These are phyloP conservation scores for Listronotus bonariensis DNA, from an alignment of 1,140 invertebrate species.

Conservation along the genomic window DNA sequence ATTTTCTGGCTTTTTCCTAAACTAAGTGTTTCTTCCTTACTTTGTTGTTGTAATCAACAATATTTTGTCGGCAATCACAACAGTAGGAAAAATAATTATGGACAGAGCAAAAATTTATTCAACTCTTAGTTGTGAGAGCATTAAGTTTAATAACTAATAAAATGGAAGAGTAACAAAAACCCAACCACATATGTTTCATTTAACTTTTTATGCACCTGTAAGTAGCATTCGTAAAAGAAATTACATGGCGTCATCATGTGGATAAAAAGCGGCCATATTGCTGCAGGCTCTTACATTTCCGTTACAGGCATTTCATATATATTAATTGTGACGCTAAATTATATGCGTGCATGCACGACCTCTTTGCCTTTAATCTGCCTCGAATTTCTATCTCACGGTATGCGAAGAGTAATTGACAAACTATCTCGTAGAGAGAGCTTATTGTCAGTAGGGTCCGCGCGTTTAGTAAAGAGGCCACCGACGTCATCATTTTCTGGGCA, in stretches of 20 bases:
- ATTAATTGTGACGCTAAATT: slow-evolving; percentile 25
- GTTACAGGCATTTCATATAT: slow-evolving; percentile 24
- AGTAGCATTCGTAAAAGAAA: not conserved
- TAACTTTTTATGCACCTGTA: slow-evolving; percentile 3
- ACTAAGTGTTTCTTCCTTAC: too few species aligned
- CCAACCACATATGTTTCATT: not conserved
- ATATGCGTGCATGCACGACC: slow-evolving; percentile 32
- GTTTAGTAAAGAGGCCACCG: too few species aligned
- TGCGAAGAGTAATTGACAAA: slow-evolving; percentile 15
- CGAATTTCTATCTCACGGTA: slow-evolving; percentile 36
- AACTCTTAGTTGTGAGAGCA: too few species aligned
- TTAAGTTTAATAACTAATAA: too few species aligned
- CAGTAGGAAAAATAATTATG: too few species aligned
- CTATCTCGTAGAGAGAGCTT: slow-evolving; percentile 5
- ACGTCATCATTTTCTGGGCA: too few species aligned
- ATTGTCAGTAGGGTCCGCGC: too few species aligned
- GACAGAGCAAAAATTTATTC: too few species aligned
- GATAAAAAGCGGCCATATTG: slow-evolving; percentile 14
- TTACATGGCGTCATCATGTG: slow-evolving; percentile 13
- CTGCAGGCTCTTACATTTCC: slow-evolving; percentile 22
- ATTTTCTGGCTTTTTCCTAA: too few species aligned
- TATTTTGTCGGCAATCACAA: too few species aligned
- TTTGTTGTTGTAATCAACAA: too few species aligned
- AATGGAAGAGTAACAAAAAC: too few species aligned
- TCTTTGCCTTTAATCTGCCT: slow-evolving; percentile 33